Conservation (phyloP, 2,797 vertebrate species). For the Gymnoscopelus braueri region DNA sequence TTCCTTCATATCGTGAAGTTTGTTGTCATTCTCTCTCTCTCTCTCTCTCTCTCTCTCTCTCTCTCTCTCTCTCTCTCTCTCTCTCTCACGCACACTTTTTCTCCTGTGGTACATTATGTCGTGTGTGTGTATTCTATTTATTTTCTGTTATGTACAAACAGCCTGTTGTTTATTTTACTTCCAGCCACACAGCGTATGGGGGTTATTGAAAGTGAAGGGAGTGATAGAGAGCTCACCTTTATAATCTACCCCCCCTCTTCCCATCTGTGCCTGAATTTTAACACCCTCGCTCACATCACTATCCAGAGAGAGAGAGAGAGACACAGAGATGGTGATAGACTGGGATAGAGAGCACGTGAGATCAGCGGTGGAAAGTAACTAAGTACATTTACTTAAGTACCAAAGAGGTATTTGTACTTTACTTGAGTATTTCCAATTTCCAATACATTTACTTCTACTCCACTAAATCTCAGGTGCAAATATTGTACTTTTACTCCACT, state of each 20-base stretch:
- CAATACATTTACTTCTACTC: too few species aligned
- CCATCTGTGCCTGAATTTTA: not conserved
- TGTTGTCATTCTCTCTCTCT: not conserved
- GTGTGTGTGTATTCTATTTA: not conserved
- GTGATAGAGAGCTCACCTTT: constrained; percentile 9
- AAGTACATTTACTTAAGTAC: too few species aligned
- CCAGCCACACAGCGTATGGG: not conserved
- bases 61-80: not conserved
- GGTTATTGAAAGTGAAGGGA: constrained; percentile 1
- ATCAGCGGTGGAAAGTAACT: not conserved
- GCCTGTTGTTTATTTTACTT: too few species aligned
- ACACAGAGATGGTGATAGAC: not conserved
- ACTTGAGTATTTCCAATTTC: too few species aligned
- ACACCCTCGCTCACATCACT: not conserved
- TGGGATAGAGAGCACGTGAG: not conserved
- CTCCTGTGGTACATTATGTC: not conserved
- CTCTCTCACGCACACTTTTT: too few species aligned
- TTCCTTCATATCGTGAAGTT: too few species aligned
- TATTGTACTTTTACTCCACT: too few species aligned
- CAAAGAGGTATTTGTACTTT: too few species aligned
- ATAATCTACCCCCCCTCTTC: constrained; percentile 1
- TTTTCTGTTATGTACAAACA: not conserved
- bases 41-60: not conserved
- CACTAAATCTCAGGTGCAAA: too few species aligned
- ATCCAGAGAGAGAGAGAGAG: not conserved